Percentiles rank a stretch among this genome's conserved stretches.
These are phyloP conservation scores for Gila robusta DNA, from an alignment of 2,797 vertebrate species.

Conservation along the genomic window DNA sequence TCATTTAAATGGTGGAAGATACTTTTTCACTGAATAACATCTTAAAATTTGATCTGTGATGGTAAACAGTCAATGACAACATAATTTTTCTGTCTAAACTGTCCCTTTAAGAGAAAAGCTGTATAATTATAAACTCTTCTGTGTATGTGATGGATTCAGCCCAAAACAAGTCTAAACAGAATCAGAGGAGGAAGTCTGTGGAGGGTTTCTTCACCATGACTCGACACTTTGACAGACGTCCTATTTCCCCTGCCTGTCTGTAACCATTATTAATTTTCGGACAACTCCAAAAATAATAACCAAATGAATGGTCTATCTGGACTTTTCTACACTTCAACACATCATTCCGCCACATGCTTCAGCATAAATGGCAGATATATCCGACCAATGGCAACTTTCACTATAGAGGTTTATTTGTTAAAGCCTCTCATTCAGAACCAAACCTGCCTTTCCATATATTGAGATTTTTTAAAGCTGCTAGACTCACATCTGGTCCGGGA, in stretches of 20 bases:
- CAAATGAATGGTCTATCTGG: conserved; percentile 2
- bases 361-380: conserved; percentile 69
- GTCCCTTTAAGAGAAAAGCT: neutral
- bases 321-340: conserved; percentile 18
- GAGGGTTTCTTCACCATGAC: conserved; percentile 10
- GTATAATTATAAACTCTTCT: neutral
- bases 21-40: neutral
- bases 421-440: conserved; percentile 32
- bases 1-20: too few species aligned
- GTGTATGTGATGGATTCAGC: conserved; percentile 1
- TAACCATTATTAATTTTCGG: neutral
- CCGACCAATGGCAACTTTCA: conserved; percentile 20
- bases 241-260: conserved; percentile 7
- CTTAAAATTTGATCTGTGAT: neutral
- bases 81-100: neutral
- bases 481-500: conserved; percentile 11
- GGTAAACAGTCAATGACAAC: neutral
- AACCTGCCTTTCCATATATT: neutral
- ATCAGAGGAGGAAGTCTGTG: neutral
- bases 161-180: neutral
- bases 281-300: conserved; percentile 25
- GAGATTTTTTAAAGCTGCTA: conserved; percentile 14
- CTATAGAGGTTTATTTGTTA: conserved; percentile 29
- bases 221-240: conserved; percentile 11
- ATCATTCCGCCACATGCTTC: conserved; percentile 66